Conservation (phyloP, 2,888 invertebrate species). For the Erebia aethiops region DNA sequence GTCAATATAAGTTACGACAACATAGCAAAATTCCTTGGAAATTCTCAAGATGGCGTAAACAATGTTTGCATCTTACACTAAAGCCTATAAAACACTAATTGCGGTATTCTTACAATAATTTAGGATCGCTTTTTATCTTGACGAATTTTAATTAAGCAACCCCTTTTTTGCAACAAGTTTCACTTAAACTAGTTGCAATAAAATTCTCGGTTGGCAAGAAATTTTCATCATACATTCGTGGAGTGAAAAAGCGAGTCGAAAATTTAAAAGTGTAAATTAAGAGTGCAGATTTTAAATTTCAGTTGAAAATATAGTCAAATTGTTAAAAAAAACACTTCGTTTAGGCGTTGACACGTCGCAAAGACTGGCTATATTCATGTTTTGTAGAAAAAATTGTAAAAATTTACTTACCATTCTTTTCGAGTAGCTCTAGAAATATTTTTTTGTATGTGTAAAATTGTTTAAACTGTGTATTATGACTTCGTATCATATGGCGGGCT, state of each 20-base stretch:
- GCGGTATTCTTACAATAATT: no score
- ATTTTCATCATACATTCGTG: not conserved
- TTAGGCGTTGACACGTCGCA: slow-evolving; percentile 44
- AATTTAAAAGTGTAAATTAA: not conserved
- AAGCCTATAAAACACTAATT: no score
- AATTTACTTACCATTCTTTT: slow-evolving; percentile 13
- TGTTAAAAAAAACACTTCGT: slow-evolving; percentile 14
- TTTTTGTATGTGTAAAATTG: not conserved
- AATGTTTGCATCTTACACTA: no score
- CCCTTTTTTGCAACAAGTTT: not conserved
- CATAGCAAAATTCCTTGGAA: not conserved
- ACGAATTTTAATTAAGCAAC: not conserved
- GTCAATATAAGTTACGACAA: not conserved
- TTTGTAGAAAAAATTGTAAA: slow-evolving; percentile 36
- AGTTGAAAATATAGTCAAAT: slow-evolving; percentile 3
- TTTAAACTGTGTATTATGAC: slow-evolving; percentile 20
- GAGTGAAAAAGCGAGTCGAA: not conserved
- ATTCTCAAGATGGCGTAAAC: no score
- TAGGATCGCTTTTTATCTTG: not conserved
- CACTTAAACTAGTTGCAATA: not conserved
- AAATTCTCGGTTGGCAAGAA: not conserved
- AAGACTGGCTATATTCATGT: slow-evolving; percentile 47
- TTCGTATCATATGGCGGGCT: not conserved
- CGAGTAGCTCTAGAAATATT: slow-evolving; percentile 14
- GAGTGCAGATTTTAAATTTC: slow-evolving; percentile 13